phyloP scores from a whole-genome alignment of 2,888 invertebrate species.

The Cheilosia vulpina region DNA sequence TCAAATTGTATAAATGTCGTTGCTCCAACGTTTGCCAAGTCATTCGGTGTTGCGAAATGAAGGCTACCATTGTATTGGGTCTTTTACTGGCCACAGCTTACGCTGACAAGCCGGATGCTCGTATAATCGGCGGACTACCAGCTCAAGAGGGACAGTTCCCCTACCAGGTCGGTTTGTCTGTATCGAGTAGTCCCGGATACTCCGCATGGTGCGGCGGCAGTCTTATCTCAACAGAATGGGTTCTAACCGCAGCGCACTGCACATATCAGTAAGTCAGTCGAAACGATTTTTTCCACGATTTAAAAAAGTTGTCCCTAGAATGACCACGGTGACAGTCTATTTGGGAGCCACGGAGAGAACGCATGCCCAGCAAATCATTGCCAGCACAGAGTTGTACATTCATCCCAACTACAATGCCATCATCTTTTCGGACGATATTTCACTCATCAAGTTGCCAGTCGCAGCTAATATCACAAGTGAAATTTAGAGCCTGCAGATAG shows the following conservation, averaged over 20 bases:
- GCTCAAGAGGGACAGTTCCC: slow-evolving; percentile 50
- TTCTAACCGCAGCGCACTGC: slow-evolving; percentile 81
- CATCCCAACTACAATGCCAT: slow-evolving; percentile 75
- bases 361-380: slow-evolving; percentile 72
- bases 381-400: slow-evolving; percentile 77
- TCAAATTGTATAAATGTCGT: too few relatives aligned
- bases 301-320: not conserved
- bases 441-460: slow-evolving; percentile 78
- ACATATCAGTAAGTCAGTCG: slow-evolving; percentile 76
- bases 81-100: too few relatives aligned
- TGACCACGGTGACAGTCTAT: slow-evolving; percentile 69
- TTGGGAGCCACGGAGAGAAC: slow-evolving; percentile 77
- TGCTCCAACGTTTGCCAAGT: too few relatives aligned
- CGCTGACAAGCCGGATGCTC: slow-evolving; percentile 1
- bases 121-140: slow-evolving; percentile 50
- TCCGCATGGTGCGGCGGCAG: slow-evolving; percentile 80
- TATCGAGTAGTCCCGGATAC: slow-evolving; percentile 63
- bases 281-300: not conserved
- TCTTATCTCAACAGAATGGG: slow-evolving; percentile 78
- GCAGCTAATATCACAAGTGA: slow-evolving; percentile 76
- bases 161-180: slow-evolving; percentile 78
- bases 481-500: slow-evolving; percentile 78
- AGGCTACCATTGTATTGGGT: too few relatives aligned
- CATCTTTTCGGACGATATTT: slow-evolving; percentile 79
- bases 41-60: too few relatives aligned